These are phyloP conservation scores for Caenorhabditis sp. DNA, from an alignment of 2,888 invertebrate species.

Conservation along the genomic window DNA sequence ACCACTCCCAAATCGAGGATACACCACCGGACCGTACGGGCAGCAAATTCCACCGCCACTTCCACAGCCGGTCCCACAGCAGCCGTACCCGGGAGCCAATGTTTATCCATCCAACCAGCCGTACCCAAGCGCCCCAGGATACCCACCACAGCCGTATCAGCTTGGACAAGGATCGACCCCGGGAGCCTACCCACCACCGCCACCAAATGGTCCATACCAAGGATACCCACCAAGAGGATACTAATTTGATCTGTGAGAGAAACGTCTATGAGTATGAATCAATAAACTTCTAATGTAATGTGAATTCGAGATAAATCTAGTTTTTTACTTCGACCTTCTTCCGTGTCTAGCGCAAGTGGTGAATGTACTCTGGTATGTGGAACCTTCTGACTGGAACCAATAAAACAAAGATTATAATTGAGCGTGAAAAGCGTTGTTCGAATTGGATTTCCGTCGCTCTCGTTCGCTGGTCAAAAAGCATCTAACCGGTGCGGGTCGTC, in stretches of 20 bases:
- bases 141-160: slow-evolving; percentile 29
- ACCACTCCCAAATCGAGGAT: slow-evolving; percentile 42
- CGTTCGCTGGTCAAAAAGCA: slow-evolving; percentile 35
- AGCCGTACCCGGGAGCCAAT: slow-evolving; percentile 15
- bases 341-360: too few species aligned
- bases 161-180: slow-evolving; percentile 35
- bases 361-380: slow-evolving; percentile 21
- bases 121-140: slow-evolving; percentile 10
- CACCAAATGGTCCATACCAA: slow-evolving; percentile 23
- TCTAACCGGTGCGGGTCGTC: slow-evolving; percentile 28
- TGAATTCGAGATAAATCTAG: background rate
- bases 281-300: background rate
- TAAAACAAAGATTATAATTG: slow-evolving; percentile 40
- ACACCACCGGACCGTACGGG: slow-evolving; percentile 26
- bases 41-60: too few species aligned
- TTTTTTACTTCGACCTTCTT: background rate
- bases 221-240: slow-evolving; percentile 45
- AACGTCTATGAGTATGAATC: too few species aligned
- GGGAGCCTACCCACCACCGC: slow-evolving; percentile 27
- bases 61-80: too few species aligned
- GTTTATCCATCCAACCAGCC: slow-evolving; percentile 8
- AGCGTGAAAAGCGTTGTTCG: slow-evolving; percentile 37
- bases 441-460: slow-evolving; percentile 5
- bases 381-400: slow-evolving; percentile 44
- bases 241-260: slow-evolving; percentile 28